phyloP scores from a whole-genome alignment of 2,113 vertebrate species.

The Diphyllodes magnificus region DNA sequence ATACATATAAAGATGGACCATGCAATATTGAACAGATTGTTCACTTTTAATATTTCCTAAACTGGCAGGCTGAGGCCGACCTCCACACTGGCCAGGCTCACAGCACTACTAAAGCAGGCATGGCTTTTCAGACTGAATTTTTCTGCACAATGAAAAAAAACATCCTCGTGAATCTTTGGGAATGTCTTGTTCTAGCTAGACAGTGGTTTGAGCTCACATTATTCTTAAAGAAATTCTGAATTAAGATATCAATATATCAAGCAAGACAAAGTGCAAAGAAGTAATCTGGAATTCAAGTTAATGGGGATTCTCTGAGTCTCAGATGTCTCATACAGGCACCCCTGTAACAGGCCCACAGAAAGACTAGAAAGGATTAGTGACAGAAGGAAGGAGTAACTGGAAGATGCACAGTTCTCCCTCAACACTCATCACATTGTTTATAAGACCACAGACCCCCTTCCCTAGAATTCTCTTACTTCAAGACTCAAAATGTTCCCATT shows the following conservation, averaged over 20 bases:
- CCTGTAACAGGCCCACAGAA: background rate
- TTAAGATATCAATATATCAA: background rate
- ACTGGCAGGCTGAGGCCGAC: background rate
- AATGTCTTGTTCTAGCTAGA: background rate
- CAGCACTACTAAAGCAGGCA: background rate
- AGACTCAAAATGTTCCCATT: background rate
- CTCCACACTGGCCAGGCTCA: background rate
- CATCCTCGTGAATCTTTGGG: background rate
- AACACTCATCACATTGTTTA: background rate
- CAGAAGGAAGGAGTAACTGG: background rate
- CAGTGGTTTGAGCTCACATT: background rate
- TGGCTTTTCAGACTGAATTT: background rate
- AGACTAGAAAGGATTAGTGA: background rate
- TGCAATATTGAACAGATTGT: constrained; percentile 1
- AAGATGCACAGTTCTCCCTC: background rate
- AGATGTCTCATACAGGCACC: background rate
- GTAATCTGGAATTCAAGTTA: background rate
- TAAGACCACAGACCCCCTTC: background rate
- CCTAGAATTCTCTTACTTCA: background rate
- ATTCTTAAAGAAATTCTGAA: background rate
- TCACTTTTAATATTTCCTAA: background rate
- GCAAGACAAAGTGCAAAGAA: background rate
- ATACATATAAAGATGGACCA: background rate
- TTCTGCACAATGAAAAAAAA: background rate
- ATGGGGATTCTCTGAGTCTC: background rate